Evolutionary conservation across 1,140 invertebrate species (phyloP).

Genomic region (Cephus cinctus): DNA sequence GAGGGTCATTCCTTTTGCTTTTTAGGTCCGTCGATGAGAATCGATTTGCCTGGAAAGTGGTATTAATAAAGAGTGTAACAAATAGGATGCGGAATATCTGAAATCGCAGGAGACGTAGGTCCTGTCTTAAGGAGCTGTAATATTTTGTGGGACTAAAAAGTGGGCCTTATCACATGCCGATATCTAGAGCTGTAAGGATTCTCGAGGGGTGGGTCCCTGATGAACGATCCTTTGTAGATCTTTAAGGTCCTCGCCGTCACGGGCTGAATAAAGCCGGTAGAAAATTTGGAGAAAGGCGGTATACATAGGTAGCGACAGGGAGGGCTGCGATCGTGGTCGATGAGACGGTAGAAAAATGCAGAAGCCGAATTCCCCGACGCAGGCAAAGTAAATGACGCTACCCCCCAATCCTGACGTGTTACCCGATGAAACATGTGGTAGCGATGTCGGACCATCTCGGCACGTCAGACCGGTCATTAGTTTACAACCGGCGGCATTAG

Average conservation of each 20-base stretch:
- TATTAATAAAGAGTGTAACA: slow-evolving; percentile 37
- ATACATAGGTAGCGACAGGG: too few species aligned
- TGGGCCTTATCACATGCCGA: slow-evolving; percentile 18
- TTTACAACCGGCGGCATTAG: slow-evolving; percentile 26
- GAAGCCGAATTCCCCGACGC: slow-evolving; percentile 15
- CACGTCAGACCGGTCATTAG: slow-evolving; percentile 21
- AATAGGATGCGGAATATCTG: slow-evolving; percentile 34
- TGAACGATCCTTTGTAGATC: background rate
- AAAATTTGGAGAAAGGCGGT: too few species aligned
- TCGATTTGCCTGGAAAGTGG: too few species aligned
- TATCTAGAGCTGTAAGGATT: slow-evolving; percentile 29
- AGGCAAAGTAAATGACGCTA: slow-evolving; percentile 7
- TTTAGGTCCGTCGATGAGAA: too few species aligned
- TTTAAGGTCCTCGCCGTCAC: too few species aligned
- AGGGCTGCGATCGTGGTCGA: too few species aligned
- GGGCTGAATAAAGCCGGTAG: too few species aligned
- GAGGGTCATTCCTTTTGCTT: too few species aligned
- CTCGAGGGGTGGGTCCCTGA: background rate
- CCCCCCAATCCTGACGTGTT: slow-evolving; percentile 7
- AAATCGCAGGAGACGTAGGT: too few species aligned
- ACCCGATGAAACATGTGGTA: slow-evolving; percentile 5
- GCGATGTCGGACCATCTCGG: background rate
- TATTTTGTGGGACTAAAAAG: background rate
- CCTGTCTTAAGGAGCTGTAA: background rate
- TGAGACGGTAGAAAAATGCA: slow-evolving; percentile 32